Conservation (phyloP, 1,140 invertebrate genomes). For the Calycopis cecrops region DNA sequence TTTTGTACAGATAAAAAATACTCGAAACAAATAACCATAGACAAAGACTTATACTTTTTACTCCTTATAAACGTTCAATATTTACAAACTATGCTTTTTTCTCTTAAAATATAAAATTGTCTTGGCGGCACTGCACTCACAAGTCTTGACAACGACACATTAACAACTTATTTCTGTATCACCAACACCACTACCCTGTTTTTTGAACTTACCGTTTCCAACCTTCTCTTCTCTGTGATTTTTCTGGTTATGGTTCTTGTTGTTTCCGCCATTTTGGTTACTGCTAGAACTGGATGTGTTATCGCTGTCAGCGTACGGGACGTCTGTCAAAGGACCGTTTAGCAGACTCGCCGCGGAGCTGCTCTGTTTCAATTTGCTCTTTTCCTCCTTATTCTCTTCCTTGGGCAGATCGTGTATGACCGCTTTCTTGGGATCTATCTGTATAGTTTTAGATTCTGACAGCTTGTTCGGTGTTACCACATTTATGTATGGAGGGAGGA, state of each 20-base stretch:
- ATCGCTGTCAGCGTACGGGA: constrained; percentile 70
- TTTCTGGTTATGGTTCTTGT: constrained; percentile 45
- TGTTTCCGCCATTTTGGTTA: constrained; percentile 35
- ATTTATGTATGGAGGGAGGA: constrained; percentile 64
- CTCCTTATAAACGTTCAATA: constrained; percentile 21
- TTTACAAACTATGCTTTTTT: constrained; percentile 22
- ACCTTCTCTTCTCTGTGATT: constrained; percentile 40
- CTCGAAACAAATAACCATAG: constrained; percentile 24
- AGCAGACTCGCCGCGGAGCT: constrained; percentile 64
- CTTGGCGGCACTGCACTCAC: constrained; percentile 21
- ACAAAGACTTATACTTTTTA: constrained; percentile 22
- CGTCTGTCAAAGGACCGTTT: constrained; percentile 69
- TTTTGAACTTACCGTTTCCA: constrained; percentile 46
- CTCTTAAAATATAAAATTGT: constrained; percentile 17
- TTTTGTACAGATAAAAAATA: constrained; percentile 26
- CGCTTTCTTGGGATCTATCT: constrained; percentile 71
- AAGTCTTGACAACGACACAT: constrained; percentile 8
- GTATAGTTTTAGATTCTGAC: constrained; percentile 65
- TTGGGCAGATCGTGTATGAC: constrained; percentile 62
- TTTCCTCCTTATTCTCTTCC: constrained; percentile 41
- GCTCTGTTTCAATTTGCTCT: constrained; percentile 49
- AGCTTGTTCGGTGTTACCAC: constrained; percentile 69
- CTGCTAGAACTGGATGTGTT: constrained; percentile 54
- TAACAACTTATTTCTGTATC: constrained; percentile 64
- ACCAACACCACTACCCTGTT: constrained; percentile 58